A percentile compares a stretch with the other conserved stretches of the same genome.
phyloP scores from a whole-genome alignment of 2,888 invertebrate genomes.

The Muschampia plurimacula region DNA sequence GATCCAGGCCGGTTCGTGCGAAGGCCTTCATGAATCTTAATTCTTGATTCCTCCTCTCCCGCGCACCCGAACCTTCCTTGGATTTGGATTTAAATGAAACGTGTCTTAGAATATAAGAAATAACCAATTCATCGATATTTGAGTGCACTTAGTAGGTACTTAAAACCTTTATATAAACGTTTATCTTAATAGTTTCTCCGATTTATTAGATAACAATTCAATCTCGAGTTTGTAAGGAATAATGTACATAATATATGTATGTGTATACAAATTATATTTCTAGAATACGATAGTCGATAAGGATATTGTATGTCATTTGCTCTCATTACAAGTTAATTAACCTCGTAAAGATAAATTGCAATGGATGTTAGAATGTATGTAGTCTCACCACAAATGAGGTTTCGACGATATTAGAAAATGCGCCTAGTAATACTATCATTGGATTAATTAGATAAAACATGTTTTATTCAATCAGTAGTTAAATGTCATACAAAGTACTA shows the following conservation, averaged over 20 bases:
- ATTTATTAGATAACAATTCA: background rate
- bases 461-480: background rate
- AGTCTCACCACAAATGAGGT: constrained; percentile 38
- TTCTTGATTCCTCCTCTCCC: constrained; percentile 61
- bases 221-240: background rate
- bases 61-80: constrained; percentile 59
- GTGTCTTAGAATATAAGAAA: constrained; percentile 48
- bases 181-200: background rate
- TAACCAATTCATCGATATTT: background rate
- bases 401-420: background rate
- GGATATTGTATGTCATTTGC: constrained; percentile 17
- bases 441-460: background rate
- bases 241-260: background rate
- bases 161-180: background rate
- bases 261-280: background rate
- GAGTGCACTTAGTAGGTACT: background rate
- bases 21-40: constrained; percentile 67
- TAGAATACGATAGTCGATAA: constrained; percentile 5
- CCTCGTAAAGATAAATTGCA: constrained; percentile 23
- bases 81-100: constrained; percentile 65
- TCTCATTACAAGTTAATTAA: constrained; percentile 25
- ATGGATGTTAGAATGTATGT: constrained; percentile 12
- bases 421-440: background rate
- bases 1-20: constrained; percentile 61
- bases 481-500: too few species aligned